Evolutionary conservation across 2,888 invertebrate species (phyloP).

Genomic region (Clitarchus hookeri): DNA sequence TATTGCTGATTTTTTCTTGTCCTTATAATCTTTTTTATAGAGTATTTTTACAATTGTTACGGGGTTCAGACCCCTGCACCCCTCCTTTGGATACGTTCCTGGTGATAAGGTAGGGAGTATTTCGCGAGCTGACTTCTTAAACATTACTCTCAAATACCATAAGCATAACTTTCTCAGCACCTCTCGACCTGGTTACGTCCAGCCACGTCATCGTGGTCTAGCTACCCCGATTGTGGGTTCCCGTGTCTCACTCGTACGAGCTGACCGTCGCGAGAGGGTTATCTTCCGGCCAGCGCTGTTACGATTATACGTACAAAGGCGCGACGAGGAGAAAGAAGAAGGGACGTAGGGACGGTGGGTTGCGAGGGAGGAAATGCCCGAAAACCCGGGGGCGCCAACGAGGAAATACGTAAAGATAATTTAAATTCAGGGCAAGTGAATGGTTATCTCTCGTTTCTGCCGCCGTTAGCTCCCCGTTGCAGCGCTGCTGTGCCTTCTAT

Average conservation of each 20-base stretch:
- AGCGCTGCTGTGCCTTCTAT: neutral
- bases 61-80: too few relatives aligned
- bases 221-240: neutral
- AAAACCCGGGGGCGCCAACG: neutral
- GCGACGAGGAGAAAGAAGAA: neutral
- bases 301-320: neutral
- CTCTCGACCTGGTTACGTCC: neutral
- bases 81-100: too few relatives aligned
- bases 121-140: too few relatives aligned
- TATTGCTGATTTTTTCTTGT: too few relatives aligned
- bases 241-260: neutral
- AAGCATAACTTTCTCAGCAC: too few relatives aligned
- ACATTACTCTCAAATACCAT: too few relatives aligned
- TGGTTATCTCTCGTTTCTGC: slow-evolving; percentile 3
- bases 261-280: neutral
- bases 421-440: slow-evolving; percentile 14
- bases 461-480: neutral
- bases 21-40: too few relatives aligned
- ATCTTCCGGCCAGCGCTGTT: neutral
- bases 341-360: neutral
- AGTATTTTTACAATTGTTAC: too few relatives aligned
- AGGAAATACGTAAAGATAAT: neutral
- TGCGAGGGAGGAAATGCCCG: neutral
- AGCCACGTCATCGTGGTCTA: neutral
- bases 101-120: too few relatives aligned